Base-by-base conservation (phyloP, 2,797 vertebrate genomes). In the Neoniphon sammara region DNA sequence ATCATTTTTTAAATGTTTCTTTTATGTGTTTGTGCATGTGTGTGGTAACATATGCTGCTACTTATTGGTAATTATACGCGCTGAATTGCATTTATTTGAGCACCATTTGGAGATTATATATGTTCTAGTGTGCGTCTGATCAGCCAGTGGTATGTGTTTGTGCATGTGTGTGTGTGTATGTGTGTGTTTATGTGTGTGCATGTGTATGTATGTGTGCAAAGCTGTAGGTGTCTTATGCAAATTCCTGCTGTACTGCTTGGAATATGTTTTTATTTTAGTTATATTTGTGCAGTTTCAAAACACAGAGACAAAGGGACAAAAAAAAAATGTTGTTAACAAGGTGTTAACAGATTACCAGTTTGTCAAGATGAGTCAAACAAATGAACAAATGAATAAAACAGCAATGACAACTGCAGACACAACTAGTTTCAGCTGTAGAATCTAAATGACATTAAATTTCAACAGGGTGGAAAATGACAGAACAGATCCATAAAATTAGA, bases 1-100 rank as follows among this genome's bases (percentile, higher is more conserved):
- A 91, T 89, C 73, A 12, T 68, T 79, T 76, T 81, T 69, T 66
- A 47, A 78, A 69, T 70, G 12, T 55, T 5, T 52, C 7, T 44
- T 74, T 74, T 18, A 42, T 49, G 42, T 46, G 58, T 77, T 60
- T 81, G 44, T 79, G 82, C 77, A 85, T 82, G 77, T 44, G 73
- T 84, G 80, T 79, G 75, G 34, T 56, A 71, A 36, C 3, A 55
- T 74, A 55, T 25, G 9, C 70, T 77, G 53, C 57, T 74, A 66
- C 56, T 83, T 58, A 34, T 55, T 30, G 70, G 42, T 63, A 75
- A 54, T 76, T 64, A 23, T 46, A 53, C 14, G 46, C 0, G 9
- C 39, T 20, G 47, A 49, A 9, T 60, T 31, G 53, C 30, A 34
- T 58, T 58, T 78, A 50, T n/a, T 20, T 50, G 47, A 20, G n/a